A percentile compares a stretch with the other conserved stretches of the same genome.
These are phyloP conservation scores for Gonioctena quinquepunctata DNA, from an alignment of 1,140 invertebrate genomes.

Conservation along the genomic window DNA sequence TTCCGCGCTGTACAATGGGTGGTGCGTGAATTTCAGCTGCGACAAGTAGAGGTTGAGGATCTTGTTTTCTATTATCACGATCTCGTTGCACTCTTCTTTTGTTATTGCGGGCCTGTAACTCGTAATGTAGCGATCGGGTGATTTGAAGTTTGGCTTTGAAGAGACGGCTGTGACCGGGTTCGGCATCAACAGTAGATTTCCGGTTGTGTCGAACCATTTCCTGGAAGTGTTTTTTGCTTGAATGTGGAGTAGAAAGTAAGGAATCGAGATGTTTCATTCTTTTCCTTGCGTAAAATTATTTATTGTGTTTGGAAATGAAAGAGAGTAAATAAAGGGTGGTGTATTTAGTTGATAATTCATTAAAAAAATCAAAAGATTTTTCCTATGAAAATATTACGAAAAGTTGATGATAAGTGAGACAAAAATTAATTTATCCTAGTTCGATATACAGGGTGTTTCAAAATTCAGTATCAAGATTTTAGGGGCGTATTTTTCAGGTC, in stretches of 20 bases:
- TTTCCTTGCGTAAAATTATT: too few relatives aligned
- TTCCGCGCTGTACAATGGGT: conserved; percentile 55
- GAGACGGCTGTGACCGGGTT: conserved; percentile 27
- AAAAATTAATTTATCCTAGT: too few relatives aligned
- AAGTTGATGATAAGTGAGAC: too few relatives aligned
- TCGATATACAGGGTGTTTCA: too few relatives aligned
- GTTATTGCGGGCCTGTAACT: conserved; percentile 14
- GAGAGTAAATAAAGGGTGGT: too few relatives aligned
- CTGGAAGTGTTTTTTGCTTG: conserved; percentile 26
- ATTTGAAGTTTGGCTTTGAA: conserved; percentile 25
- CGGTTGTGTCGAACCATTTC: conserved; percentile 40
- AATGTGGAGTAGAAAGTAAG: not conserved
- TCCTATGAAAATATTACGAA: too few relatives aligned
- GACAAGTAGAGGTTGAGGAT: conserved; percentile 52
- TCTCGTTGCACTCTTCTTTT: conserved; percentile 38
- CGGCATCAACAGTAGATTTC: conserved; percentile 31
- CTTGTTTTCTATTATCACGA: conserved; percentile 42
- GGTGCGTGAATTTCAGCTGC: conserved; percentile 53
- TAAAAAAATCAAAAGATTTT: too few relatives aligned
- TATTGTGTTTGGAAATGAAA: too few relatives aligned
- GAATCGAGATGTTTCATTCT: too few relatives aligned
- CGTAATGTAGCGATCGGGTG: conserved; percentile 16
- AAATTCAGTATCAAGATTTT: too few relatives aligned
- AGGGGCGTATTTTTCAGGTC: too few relatives aligned
- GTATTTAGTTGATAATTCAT: too few relatives aligned